Evolutionary conservation across 2,113 vertebrate genomes (phyloP), one percentile per base, ranked within the genome.

Genomic region (Trematocara variabile): DNA sequence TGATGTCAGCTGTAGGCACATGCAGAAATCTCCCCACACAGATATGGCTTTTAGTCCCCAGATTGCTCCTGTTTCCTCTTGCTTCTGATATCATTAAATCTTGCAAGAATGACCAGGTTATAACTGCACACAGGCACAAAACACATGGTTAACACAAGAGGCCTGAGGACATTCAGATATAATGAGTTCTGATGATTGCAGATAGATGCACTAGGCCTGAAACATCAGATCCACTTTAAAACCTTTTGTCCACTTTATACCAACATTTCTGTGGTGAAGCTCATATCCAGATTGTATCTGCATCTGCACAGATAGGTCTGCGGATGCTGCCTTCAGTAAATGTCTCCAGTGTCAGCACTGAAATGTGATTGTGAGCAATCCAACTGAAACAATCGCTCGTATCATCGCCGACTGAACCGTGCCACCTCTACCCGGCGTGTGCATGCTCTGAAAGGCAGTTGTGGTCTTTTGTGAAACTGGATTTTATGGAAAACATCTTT

Each of bases 111-210:
- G 77, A 63, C 14, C 55, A 25, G 34, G 25, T 75, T 83, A 18
- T 78, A 79, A 77, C 22, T 20, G 60, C 46, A 33, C 25, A n/a
- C 11, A 25, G 14, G 56, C 63, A 20, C 73, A 37, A 77, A 79
- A 83, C 30, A 7, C 80, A 77, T 85, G 44, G 60, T 87, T 81
- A 82, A 77, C 52, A 77, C 50, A 80, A 75, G 86, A 48, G 25
- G 33, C 80, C 70, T 16, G 28, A 77, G 41, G 70, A 68, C 37
- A 80, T 90, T 82, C 33, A 37, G 34, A 70, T 68, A n/a, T 79
- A 80, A 87, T 88, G 84, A 70, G 79, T 55, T 79, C 30, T 77
- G 60, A 81, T 83, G 48, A 85, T 68, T 79, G 50, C 79, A 86
- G 65, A 85, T 70, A 78, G 79, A 73, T 56, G 58, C 37, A 10